A percentile compares a stretch with the other conserved stretches of the same genome.
phyloP scores from a whole-genome alignment of 2,113 vertebrate species.

The Periophthalmus modestus region DNA sequence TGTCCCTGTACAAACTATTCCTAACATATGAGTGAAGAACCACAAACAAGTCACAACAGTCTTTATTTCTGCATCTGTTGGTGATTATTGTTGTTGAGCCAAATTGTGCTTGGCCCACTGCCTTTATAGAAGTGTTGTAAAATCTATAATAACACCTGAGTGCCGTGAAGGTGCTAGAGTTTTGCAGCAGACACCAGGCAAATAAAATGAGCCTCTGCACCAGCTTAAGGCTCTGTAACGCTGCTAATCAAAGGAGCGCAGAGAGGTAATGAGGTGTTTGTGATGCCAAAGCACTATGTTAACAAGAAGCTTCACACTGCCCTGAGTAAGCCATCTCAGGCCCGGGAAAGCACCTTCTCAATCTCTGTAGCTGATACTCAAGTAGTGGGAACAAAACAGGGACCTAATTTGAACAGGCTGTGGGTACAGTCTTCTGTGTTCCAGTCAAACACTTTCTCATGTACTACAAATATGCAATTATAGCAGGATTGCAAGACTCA shows the following conservation, averaged over 20 bases:
- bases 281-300: constrained; percentile 47
- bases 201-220: constrained; percentile 30
- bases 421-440: constrained; percentile 27
- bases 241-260: constrained; percentile 43
- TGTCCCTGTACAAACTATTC: not conserved
- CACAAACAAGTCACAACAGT: not conserved
- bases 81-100: constrained; percentile 33
- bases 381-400: constrained; percentile 24
- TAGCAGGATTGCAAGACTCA: not conserved
- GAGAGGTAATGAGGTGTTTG: constrained; percentile 52
- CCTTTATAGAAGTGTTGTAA: constrained; percentile 4
- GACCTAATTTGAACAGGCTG: constrained; percentile 55
- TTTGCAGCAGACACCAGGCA: constrained; percentile 23
- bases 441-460: constrained; percentile 38
- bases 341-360: constrained; percentile 40
- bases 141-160: constrained; percentile 33
- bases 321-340: constrained; percentile 32
- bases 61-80: constrained; percentile 6
- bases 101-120: constrained; percentile 16
- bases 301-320: constrained; percentile 41
- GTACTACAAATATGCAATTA: constrained; percentile 22
- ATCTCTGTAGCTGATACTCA: constrained; percentile 20
- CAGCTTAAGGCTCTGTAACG: constrained; percentile 24
- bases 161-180: constrained; percentile 29
- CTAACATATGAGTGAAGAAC: not conserved